These are phyloP conservation scores for Latheticus oryzae DNA, from an alignment of 2,888 invertebrate species.

Conservation along the genomic window DNA sequence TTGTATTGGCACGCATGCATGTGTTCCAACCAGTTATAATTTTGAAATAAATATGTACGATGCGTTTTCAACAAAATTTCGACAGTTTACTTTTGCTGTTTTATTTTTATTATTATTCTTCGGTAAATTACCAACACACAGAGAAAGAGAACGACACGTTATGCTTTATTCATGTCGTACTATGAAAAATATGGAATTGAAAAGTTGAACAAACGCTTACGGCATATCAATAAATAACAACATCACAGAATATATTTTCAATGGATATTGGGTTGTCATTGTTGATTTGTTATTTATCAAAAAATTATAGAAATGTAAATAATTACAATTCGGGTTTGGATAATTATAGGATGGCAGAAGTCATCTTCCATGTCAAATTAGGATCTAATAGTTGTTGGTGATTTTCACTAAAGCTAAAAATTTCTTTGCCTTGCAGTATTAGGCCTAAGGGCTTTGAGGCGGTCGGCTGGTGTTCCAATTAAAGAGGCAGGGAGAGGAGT, in stretches of 20 bases:
- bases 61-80: constrained; percentile 22
- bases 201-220: constrained; percentile 38
- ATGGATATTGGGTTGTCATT: constrained; percentile 27
- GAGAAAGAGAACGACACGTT: constrained; percentile 19
- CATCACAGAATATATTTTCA: constrained; percentile 24
- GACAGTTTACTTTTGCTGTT: constrained; percentile 16
- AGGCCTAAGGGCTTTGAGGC: constrained; percentile 2
- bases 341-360: constrained; percentile 39
- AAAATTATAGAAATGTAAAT: constrained; percentile 27
- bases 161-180: constrained; percentile 35
- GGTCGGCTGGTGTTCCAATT: constrained; percentile 16
- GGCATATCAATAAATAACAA: constrained; percentile 39
- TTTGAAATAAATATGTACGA: constrained; percentile 27
- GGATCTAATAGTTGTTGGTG: too few relatives aligned
- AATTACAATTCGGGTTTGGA: constrained; percentile 39
- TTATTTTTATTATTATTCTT: too few relatives aligned
- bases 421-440: too few relatives aligned
- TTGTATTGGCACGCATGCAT: constrained; percentile 2
- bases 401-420: too few relatives aligned
- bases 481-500: constrained; percentile 26
- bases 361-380: too few relatives aligned
- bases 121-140: too few relatives aligned
- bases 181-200: constrained; percentile 40
- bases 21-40: constrained; percentile 31
- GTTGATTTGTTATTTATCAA: constrained; percentile 6